phyloP scores from a whole-genome alignment of 2,797 vertebrate species.

The Mormyrops attenuatus region DNA sequence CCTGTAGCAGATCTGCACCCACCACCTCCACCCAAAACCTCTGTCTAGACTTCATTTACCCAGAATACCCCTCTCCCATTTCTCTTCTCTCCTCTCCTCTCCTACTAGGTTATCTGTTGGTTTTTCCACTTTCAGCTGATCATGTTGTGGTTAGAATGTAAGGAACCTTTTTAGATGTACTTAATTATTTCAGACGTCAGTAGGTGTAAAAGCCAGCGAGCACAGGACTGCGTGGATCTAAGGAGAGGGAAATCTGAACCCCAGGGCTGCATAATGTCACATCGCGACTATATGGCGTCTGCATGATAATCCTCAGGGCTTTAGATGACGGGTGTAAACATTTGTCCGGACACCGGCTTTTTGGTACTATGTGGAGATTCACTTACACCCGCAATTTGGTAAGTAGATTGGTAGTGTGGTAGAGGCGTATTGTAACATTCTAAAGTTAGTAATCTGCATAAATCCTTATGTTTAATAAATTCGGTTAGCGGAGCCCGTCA shows the following conservation, averaged over 20 bases:
- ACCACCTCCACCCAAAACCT: slow-evolving; percentile 24
- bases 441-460: not conserved
- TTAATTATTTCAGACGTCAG: not conserved
- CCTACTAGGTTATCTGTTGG: slow-evolving; percentile 28
- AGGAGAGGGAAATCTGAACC: not conserved
- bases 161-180: not conserved
- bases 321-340: not conserved
- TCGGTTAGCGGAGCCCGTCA: not conserved
- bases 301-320: not conserved
- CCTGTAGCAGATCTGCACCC: not conserved
- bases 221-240: not conserved
- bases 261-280: not conserved
- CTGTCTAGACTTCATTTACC: slow-evolving; percentile 6
- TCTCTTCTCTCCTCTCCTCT: slow-evolving; percentile 47
- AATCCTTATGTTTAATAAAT: not conserved
- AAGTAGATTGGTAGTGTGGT: not conserved
- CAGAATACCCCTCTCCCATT: slow-evolving; percentile 27
- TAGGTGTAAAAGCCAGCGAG: not conserved
- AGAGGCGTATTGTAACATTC: not conserved
- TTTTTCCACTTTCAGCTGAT: not conserved
- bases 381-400: not conserved
- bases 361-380: not conserved
- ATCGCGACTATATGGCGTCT: not conserved
- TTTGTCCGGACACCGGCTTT: not conserved
- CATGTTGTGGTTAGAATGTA: slow-evolving; percentile 21